Conservation (phyloP, 2,888 invertebrate species). For the Nomada fabriciana region DNA sequence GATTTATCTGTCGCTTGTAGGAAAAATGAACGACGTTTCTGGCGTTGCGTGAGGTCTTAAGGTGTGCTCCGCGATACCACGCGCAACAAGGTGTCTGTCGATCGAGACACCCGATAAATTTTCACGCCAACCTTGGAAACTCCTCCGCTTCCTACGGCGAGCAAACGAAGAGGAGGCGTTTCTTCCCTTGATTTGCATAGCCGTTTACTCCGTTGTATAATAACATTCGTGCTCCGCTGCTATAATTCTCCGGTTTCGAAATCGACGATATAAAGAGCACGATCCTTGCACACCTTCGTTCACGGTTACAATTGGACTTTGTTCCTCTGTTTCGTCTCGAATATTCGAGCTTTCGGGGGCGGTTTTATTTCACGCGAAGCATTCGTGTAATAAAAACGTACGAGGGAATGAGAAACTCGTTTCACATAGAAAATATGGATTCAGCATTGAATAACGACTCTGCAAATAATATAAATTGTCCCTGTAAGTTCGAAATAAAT, state of each 20-base stretch:
- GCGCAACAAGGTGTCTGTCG: conserved; percentile 53
- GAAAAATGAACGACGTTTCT: conserved; percentile 34
- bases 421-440: too few relatives aligned
- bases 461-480: too few relatives aligned
- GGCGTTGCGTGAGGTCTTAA: conserved; percentile 13
- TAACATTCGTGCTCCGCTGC: conserved; percentile 40
- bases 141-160: conserved; percentile 24
- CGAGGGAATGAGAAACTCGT: too few relatives aligned
- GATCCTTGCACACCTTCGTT: neutral
- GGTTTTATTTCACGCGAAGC: neutral
- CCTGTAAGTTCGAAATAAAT: too few relatives aligned
- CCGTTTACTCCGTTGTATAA: conserved; percentile 43
- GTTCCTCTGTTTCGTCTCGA: neutral
- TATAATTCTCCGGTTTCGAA: conserved; percentile 22
- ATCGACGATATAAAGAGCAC: conserved; percentile 32
- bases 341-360: neutral
- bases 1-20: conserved; percentile 18
- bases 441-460: neutral
- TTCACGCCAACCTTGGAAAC: conserved; percentile 38
- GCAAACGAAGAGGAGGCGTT: conserved; percentile 28
- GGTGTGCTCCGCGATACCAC: neutral
- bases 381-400: too few relatives aligned
- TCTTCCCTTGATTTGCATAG: conserved; percentile 44
- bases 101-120: conserved; percentile 53
- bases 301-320: neutral